Evolutionary conservation across 2,888 invertebrate species (phyloP), one percentile per base, ranked within the genome.

Genomic region (Phortica okadai): DNA sequence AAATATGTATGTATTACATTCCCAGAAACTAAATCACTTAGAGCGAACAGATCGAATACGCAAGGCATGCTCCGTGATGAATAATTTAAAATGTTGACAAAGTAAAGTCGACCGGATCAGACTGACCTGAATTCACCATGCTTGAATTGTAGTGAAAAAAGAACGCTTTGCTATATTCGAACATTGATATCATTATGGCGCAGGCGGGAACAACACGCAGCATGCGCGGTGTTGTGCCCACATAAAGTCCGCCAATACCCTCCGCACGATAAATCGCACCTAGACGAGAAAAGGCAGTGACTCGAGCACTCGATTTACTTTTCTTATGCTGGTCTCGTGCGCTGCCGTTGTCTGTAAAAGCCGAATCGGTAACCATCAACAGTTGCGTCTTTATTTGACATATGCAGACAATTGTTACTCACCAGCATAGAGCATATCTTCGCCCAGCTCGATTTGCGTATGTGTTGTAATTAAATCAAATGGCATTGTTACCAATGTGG

Each of bases 81-180:
- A 8, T 10, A 10, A 10, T 45, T 45, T 45, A 6, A 45, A 45
- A 45, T 8, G 45, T 45, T 45, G 10, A 10, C 45, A 45, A 45
- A 45, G 10, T 45, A 10, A 45, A 10, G 45, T 6, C 45, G 45
- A 45, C 45, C 6, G 7, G 10, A 8, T 45, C 45, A 45, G 7
- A 45, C 45, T 45, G 6, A 6, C 7, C 7, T 45, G 45, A 8
- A 10, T 10, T 10, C 45, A 8, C 42, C 21, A 59, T 2, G 16
- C 21, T 59, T n/a, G 59, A 76, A 33, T 87, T 87, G 72, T 82
- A 81, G 50, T 82, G 80, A n/a, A 80, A 82, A 56, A 85, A 85
- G 67, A 82, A 86, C 0, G 85, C 25, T 76, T 88, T 85, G 75
- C 88, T 86, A n/a, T 84, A 87, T 73, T 85, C 88, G 74, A 85